Evolutionary conservation across 2,113 vertebrate species (phyloP), one percentile per base, ranked within the genome.

Genomic region (Psittacula cyanocephala): DNA sequence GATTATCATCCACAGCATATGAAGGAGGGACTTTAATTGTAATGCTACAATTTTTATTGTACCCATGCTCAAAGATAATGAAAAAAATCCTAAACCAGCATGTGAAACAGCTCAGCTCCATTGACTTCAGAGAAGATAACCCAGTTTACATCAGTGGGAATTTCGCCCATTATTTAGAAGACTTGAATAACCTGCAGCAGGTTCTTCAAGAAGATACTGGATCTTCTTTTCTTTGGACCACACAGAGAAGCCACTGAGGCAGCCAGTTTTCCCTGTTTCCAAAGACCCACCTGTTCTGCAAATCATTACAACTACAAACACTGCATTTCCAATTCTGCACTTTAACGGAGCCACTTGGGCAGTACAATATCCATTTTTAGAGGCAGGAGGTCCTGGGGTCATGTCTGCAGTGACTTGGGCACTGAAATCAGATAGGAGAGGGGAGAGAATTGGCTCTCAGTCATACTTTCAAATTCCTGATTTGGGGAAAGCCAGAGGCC

Each of bases 291-390:
- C 44, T 72, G 63, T 64, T 88, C 93, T 85, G 81, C 78, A 88
- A 95, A 92, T 96, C 83, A 29, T 92, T 94, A 76, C 86, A 79
- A 46, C 82, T 91, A 90, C 83, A 88, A 91, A 93, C 76, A 89
- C 60, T 47, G 35, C 55, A 47, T 93, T 96, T 94, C 72, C 93
- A 79, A 46, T 80, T 85, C 72, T 94, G 62, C 13, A 20, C 69
- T 90, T 86, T 25, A 27, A 74, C 3, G 5, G 57, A 94, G 81
- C n/a, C 88, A 67, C 91, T 43, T 59, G 77, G 78, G 86, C 78
- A 82, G 63, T 37, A 39, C 65, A 89, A 72, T 47, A 91, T 89
- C 63, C 65, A 76, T 91, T 95, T 93, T 91, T 91, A 94, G 92
- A 88, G 69, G 28, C 65, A 89, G n/a, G 28, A 95, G 81, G 81